Base-by-base conservation (phyloP, 2,888 invertebrate genomes). In the Abrostola triplasia region DNA sequence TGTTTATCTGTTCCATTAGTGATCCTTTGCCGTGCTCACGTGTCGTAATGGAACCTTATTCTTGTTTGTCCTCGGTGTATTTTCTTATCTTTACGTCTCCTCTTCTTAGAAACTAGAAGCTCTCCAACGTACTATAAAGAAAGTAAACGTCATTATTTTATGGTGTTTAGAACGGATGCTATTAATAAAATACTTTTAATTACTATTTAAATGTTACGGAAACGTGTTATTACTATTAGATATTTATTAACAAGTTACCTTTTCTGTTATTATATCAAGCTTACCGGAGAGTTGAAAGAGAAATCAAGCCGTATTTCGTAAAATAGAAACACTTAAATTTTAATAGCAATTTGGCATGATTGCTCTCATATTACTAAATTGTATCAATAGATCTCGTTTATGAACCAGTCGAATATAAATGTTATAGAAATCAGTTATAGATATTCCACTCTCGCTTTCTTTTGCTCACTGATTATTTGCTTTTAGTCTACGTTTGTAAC, bases 1-100 rank as follows among this genome's bases (percentile, higher is more conserved):
- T 79, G 73, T 80, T 75, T 79, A 70, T 70, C 69, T 67, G 57
- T 76, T 72, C 70, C 67, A 79, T 83, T 83, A 84, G 67, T 73
- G 64, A 59, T 67, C 61, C 52, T 67, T 36, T 60, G 59, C 57
- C 70, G 50, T 66, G 56, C 64, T 64, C 57, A 63, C 56, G 54
- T 76, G 61, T 77, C 64, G 67, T 73, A 76, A 76, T 77, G 62
- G 47, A 64, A 47, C 59, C 63, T 72, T 65, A 59, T 48, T 67
- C 60, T 64, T 79, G 64, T 80, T 73, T 77, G 74, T 68, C 62
- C 60, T 67, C 40, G 7, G 36, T 63, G 47, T 59, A 48, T 72
- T 54, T 56, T 72, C 64, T 66, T 61, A 67, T 76, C 66, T 64
- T 63, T 41, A 58, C 41, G 41, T 57, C 59, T 40, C 38, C 10